phyloP scores from a whole-genome alignment of 2,888 invertebrate species.

The Idaea aversata region DNA sequence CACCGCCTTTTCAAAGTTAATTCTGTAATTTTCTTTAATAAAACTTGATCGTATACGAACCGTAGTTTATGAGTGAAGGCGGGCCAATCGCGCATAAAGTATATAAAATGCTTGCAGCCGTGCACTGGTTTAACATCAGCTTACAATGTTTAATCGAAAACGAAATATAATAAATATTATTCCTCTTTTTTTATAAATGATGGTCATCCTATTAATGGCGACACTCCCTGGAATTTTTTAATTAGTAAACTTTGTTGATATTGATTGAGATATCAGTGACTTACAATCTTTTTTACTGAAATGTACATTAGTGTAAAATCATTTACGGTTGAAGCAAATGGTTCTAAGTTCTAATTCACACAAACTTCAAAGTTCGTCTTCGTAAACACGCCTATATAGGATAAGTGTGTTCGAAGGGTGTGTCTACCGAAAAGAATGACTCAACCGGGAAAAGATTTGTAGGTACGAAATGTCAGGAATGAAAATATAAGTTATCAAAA shows the following conservation, averaged over 20 bases:
- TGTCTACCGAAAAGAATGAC: too few species aligned
- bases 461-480: too few species aligned
- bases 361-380: too few species aligned
- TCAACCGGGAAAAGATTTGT: too few species aligned
- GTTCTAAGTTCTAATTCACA: too few species aligned
- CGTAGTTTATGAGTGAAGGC: not conserved
- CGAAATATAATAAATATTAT: not conserved
- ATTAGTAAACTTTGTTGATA: not conserved
- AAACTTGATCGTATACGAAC: not conserved
- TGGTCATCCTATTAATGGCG: not conserved
- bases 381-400: too few species aligned
- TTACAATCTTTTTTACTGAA: not conserved
- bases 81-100: not conserved
- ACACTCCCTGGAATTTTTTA: constrained; percentile 1
- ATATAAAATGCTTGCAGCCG: not conserved
- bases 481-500: too few species aligned
- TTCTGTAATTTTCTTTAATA: constrained; percentile 1
- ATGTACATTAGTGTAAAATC: not conserved
- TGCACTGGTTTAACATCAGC: not conserved
- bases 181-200: not conserved
- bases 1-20: constrained; percentile 1
- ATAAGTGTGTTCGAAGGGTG: too few species aligned
- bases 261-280: not conserved
- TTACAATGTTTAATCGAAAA: constrained; percentile 1
- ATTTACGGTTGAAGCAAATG: not conserved